Evolutionary conservation across 2,888 invertebrate genomes (phyloP).

Genomic region (Spodoptera exigua): DNA sequence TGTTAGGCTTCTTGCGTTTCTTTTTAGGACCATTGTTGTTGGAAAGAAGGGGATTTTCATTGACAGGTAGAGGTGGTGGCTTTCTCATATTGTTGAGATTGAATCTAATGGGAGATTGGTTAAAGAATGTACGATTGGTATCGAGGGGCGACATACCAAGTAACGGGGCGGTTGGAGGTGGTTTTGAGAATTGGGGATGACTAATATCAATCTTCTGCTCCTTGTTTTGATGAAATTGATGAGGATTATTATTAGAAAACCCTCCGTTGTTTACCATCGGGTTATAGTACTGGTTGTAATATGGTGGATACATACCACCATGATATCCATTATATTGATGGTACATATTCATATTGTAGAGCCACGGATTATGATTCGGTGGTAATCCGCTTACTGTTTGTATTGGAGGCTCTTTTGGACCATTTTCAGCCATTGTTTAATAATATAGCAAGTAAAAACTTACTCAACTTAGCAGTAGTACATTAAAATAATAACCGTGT

Average conservation of each 20-base stretch:
- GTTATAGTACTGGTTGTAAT: conserved; percentile 86
- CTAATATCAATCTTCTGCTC: conserved; percentile 70
- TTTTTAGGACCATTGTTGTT: conserved; percentile 91
- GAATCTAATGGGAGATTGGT: conserved; percentile 84
- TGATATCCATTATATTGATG: conserved; percentile 81
- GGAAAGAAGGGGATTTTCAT: conserved; percentile 80
- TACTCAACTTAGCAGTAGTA: conserved; percentile 1
- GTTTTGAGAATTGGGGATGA: conserved; percentile 76
- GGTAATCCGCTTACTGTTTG: conserved; percentile 85
- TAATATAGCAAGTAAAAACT: neutral
- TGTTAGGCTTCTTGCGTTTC: conserved; percentile 92
- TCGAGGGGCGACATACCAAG: conserved; percentile 85
- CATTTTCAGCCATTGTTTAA: conserved; percentile 77
- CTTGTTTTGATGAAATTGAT: conserved; percentile 78
- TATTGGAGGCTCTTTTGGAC: conserved; percentile 82
- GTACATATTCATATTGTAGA: conserved; percentile 80
- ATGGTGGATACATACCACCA: conserved; percentile 83
- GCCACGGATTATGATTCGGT: conserved; percentile 82
- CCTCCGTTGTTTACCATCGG: conserved; percentile 78
- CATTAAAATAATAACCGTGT: neutral
- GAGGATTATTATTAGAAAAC: conserved; percentile 69
- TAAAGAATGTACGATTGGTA: conserved; percentile 81
- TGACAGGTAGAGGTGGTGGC: conserved; percentile 76
- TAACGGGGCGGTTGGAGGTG: conserved; percentile 76
- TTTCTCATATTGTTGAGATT: conserved; percentile 82